phyloP scores from a whole-genome alignment of 2,113 vertebrate genomes.

The Arizona elegans region DNA sequence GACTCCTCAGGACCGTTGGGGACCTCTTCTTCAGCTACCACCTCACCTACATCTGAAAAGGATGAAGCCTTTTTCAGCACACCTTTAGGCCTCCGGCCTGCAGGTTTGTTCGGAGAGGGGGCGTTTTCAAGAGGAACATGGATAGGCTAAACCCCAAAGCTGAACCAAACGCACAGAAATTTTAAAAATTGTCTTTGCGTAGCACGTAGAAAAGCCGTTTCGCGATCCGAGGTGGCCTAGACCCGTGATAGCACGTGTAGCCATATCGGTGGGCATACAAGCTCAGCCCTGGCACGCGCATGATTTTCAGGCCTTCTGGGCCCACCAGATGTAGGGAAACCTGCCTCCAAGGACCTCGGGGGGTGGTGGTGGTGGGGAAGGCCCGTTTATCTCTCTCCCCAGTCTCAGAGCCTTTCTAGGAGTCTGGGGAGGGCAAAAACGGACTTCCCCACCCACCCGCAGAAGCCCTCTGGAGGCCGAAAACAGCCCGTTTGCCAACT shows the following conservation, averaged over 20 bases:
- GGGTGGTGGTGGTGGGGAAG: no score
- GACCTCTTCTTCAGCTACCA: conserved; percentile 61
- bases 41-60: conserved; percentile 59
- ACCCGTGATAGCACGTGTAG: background rate
- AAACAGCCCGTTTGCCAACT: no score
- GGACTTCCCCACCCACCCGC: no score
- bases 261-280: no score
- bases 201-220: background rate
- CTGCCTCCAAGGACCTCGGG: no score
- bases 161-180: background rate
- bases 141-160: background rate
- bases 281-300: no score
- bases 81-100: background rate
- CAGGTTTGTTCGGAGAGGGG: background rate
- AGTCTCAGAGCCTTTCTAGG: no score
- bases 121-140: background rate
- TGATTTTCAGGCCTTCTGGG: no score
- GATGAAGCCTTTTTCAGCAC: background rate
- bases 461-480: no score
- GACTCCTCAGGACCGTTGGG: conserved; percentile 70
- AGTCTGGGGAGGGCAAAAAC: no score
- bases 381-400: no score
- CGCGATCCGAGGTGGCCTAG: background rate
- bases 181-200: background rate
- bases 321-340: no score